A percentile compares a stretch with the other conserved stretches of the same genome.
These are phyloP conservation scores for Dermochelys coriacea DNA, from an alignment of 2,797 vertebrate genomes.

Conservation along the genomic window DNA sequence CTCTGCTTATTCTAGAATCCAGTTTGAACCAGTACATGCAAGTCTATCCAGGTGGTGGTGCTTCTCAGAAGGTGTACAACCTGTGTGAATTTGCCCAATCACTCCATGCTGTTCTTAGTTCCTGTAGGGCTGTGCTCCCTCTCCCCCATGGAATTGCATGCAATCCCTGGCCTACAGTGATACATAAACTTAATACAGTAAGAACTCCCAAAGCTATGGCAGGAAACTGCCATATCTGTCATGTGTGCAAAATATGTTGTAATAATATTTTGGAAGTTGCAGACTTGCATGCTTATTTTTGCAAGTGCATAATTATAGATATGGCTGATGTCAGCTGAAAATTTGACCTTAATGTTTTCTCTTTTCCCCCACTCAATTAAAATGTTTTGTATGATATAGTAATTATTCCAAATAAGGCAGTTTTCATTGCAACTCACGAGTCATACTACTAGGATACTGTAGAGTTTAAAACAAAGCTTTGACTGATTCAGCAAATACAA, in stretches of 20 bases:
- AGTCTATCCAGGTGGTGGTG: neutral
- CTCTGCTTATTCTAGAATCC: neutral
- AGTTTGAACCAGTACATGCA: neutral
- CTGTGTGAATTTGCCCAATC: neutral
- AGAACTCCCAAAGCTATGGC: neutral
- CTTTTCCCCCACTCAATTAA: neutral
- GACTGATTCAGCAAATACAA: conserved; percentile 17
- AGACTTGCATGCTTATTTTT: neutral
- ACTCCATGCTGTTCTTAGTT: neutral
- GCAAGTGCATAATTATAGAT: neutral
- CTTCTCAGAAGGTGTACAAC: neutral
- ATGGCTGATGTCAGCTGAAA: neutral
- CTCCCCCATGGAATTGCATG: neutral
- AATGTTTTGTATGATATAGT: neutral
- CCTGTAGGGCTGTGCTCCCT: neutral
- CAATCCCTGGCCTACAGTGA: neutral
- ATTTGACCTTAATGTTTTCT: neutral
- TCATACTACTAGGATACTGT: neutral
- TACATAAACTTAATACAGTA: neutral
- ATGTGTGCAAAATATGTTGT: neutral
- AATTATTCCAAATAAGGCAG: neutral
- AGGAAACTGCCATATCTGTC: neutral
- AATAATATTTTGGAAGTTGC: neutral
- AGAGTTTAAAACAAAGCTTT: conserved; percentile 35
- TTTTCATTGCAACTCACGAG: neutral